Evolutionary conservation across 2,888 invertebrate genomes (phyloP).

Genomic region (Drosophila kokeensis): DNA sequence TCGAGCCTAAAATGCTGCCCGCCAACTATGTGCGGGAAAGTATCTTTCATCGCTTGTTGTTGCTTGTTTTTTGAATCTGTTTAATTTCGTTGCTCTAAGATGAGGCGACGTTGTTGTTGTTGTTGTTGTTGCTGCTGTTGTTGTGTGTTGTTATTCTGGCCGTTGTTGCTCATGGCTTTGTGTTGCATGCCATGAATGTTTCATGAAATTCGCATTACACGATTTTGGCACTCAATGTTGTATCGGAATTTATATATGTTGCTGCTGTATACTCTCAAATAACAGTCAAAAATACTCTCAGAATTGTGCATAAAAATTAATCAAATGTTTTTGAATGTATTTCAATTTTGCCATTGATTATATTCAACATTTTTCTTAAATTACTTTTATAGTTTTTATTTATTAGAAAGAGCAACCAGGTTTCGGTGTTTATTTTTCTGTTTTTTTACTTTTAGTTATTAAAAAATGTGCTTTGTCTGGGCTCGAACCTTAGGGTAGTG

Average conservation of each 20-base stretch:
- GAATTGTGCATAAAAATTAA: background rate
- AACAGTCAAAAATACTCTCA: background rate
- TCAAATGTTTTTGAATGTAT: background rate
- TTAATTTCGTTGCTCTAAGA: constrained; percentile 47
- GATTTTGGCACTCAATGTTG: constrained; percentile 17
- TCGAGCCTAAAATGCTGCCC: constrained; percentile 9
- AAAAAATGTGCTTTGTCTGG: constrained; percentile 20
- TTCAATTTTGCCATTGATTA: background rate
- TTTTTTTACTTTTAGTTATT: background rate
- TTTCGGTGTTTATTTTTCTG: constrained; percentile 1
- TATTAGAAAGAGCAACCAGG: constrained; percentile 8
- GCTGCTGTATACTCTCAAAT: constrained; percentile 11
- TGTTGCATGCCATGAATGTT: constrained; percentile 60
- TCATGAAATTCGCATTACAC: constrained; percentile 56
- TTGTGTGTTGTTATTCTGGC: constrained; percentile 19
- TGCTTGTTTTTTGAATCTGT: constrained; percentile 36
- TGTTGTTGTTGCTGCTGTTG: constrained; percentile 15
- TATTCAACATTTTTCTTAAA: background rate
- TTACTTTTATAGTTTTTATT: too few species aligned
- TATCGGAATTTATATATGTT: background rate
- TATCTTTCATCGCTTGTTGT: constrained; percentile 29
- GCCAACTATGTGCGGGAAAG: constrained; percentile 46
- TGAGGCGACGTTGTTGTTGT: constrained; percentile 12
- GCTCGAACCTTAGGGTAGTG: constrained; percentile 1
- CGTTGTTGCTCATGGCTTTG: constrained; percentile 29